phyloP scores from a whole-genome alignment of 1,140 invertebrate genomes.

The Steinernema khuongi region DNA sequence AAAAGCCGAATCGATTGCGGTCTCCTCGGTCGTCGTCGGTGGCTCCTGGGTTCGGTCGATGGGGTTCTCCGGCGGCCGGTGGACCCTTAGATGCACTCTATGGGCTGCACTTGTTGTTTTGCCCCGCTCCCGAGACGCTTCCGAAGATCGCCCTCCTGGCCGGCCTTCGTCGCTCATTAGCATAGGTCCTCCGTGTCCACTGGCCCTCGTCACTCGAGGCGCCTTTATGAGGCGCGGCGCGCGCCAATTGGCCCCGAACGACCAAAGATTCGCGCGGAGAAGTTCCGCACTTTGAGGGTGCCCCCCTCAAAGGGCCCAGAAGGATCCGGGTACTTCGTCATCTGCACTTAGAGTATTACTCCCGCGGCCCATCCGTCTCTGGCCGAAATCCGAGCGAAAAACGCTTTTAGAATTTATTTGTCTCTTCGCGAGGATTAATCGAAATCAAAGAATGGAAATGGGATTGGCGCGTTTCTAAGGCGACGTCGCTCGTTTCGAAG shows the following conservation, averaged over 20 bases:
- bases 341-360: not conserved
- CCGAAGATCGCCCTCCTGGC: not conserved
- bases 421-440: slow-evolving; percentile 1
- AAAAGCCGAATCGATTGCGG: not conserved
- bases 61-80: not conserved
- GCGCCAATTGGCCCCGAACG: no score
- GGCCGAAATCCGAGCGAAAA: not conserved
- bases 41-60: not conserved
- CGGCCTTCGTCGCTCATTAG: no score
- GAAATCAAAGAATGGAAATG: not conserved
- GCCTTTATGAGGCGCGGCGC: no score
- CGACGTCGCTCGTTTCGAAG: not conserved
- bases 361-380: not conserved
- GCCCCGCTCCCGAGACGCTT: no score
- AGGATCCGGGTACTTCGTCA: no score
- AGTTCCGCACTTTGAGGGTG: not conserved
- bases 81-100: slow-evolving; percentile 1
- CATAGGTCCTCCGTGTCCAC: no score
- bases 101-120: not conserved
- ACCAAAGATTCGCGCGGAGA: slow-evolving; percentile 7
- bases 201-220: no score
- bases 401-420: slow-evolving; percentile 8
- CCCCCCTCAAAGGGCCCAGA: no score
- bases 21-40: not conserved
- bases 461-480: not conserved